These are phyloP conservation scores for Thymallus thymallus DNA, from an alignment of 2,113 vertebrate species.

Conservation along the genomic window DNA sequence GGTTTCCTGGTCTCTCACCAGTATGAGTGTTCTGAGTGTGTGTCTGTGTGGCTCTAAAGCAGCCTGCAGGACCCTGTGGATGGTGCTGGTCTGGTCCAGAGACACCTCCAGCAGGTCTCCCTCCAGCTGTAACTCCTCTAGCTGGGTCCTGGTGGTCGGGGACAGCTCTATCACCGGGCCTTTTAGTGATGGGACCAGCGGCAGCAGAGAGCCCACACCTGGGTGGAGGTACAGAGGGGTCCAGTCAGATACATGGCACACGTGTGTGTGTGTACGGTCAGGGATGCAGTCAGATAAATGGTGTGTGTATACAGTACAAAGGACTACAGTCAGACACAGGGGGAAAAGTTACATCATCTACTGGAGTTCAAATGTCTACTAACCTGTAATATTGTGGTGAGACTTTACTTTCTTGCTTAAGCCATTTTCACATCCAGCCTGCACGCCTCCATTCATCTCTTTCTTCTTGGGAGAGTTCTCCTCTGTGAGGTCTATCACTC, in stretches of 20 bases:
- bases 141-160: constrained; percentile 65
- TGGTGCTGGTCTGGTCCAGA: constrained; percentile 84
- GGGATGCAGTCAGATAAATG: background rate
- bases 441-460: constrained; percentile 42
- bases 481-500: constrained; percentile 74
- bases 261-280: background rate
- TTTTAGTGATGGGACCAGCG: constrained; percentile 76
- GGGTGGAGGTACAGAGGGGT: background rate
- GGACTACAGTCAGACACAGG: too few species aligned
- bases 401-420: constrained; percentile 51
- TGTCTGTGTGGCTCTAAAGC: constrained; percentile 73
- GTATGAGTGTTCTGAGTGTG: constrained; percentile 79
- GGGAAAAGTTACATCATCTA: too few species aligned
- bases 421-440: constrained; percentile 69
- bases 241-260: background rate
- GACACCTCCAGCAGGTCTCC: constrained; percentile 91
- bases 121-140: constrained; percentile 90
- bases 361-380: background rate
- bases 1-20: constrained; percentile 68
- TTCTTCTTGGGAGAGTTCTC: constrained; percentile 64
- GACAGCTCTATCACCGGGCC: constrained; percentile 80
- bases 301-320: background rate
- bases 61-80: constrained; percentile 84
- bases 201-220: constrained; percentile 80
- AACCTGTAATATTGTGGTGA: constrained; percentile 56